Conservation (phyloP, 2,797 vertebrate genomes). For the Sciurus vulgaris region DNA sequence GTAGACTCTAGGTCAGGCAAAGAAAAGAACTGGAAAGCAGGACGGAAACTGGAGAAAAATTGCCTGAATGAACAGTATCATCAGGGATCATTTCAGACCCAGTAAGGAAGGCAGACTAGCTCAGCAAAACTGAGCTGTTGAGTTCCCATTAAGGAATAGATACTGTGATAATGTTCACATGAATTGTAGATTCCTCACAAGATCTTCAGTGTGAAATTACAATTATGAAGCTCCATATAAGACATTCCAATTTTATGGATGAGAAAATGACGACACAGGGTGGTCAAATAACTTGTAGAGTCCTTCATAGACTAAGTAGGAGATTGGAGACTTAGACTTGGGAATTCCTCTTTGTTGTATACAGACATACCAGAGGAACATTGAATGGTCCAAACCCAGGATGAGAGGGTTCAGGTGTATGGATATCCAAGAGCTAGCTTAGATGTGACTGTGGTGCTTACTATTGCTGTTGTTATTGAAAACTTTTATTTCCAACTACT, state of each 20-base stretch:
- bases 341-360: not conserved
- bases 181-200: not conserved
- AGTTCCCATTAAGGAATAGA: not conserved
- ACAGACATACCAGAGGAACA: not conserved
- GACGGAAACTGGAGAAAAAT: not conserved
- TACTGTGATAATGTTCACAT: constrained; percentile 8
- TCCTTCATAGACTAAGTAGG: not conserved
- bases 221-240: not conserved
- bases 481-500: constrained; percentile 1
- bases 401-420: not conserved
- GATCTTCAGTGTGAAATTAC: not conserved
- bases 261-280: not conserved
- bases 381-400: not conserved
- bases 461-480: not conserved
- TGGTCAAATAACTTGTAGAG: constrained; percentile 35
- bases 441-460: not conserved
- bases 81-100: not conserved
- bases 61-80: not conserved
- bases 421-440: not conserved
- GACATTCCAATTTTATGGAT: not conserved
- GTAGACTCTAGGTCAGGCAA: not conserved
- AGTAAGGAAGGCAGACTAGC: not conserved
- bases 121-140: not conserved
- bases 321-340: not conserved
- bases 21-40: not conserved